phyloP scores from a whole-genome alignment of 2,888 invertebrate species.

The Serripes groenlandicus region DNA sequence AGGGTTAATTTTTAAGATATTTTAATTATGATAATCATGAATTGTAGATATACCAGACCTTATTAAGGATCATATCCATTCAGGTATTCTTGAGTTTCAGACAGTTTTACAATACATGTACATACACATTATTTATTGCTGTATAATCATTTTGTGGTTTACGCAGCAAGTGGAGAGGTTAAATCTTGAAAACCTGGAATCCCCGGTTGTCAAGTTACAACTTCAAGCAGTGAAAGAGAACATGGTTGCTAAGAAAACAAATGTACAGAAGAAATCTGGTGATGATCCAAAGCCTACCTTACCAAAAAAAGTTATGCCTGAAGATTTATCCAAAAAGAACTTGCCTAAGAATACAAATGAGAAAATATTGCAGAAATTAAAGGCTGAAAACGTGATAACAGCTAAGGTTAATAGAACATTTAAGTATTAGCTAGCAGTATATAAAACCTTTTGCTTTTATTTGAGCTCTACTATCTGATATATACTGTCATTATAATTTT shows the following conservation, averaged over 20 bases:
- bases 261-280: neutral
- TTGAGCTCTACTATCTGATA: too few relatives aligned
- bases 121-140: too few relatives aligned
- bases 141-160: too few relatives aligned
- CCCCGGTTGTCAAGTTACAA: neutral
- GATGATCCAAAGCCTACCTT: neutral
- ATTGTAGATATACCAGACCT: too few relatives aligned
- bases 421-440: neutral
- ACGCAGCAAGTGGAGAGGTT: slow-evolving; percentile 11
- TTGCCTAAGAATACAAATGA: neutral
- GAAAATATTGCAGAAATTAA: neutral
- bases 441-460: neutral
- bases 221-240: neutral
- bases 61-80: too few relatives aligned
- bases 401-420: slow-evolving; percentile 18
- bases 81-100: too few relatives aligned
- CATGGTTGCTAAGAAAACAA: neutral
- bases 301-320: neutral
- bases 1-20: too few relatives aligned
- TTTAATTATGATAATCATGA: too few relatives aligned
- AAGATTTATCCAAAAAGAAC: neutral
- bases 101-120: too few relatives aligned
- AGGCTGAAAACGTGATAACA: neutral
- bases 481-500: too few relatives aligned
- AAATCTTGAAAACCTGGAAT: slow-evolving; percentile 8